A percentile compares a stretch with the other conserved stretches of the same genome.
Evolutionary conservation across 2,113 vertebrate species (phyloP).

Genomic region (Oryzias javanicus): DNA sequence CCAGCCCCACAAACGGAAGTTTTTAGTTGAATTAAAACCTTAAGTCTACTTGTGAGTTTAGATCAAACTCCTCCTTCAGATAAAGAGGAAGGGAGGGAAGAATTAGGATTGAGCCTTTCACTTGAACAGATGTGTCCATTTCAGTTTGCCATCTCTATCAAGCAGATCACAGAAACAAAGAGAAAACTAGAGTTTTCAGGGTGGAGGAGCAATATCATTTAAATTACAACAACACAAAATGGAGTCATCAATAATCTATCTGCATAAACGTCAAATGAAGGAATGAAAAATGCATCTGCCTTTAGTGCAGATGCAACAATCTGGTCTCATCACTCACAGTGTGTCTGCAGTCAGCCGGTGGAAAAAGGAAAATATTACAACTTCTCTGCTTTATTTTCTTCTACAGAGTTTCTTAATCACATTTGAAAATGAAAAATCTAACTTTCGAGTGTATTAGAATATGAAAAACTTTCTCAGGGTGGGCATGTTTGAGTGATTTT

Average conservation of each 20-base stretch:
- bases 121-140: too few relatives aligned
- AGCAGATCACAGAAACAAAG: background rate
- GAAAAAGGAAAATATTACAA: background rate
- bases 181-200: background rate
- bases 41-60: too few relatives aligned
- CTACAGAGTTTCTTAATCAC: conserved; percentile 63
- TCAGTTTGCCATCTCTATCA: too few relatives aligned
- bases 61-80: too few relatives aligned
- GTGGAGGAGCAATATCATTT: background rate
- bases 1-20: too few relatives aligned
- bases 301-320: background rate
- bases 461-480: too few relatives aligned
- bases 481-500: too few relatives aligned
- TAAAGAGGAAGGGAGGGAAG: too few relatives aligned
- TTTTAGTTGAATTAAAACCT: too few relatives aligned
- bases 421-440: background rate
- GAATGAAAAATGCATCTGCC: background rate
- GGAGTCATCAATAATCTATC: background rate
- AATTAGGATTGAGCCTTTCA: too few relatives aligned
- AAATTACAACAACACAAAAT: background rate
- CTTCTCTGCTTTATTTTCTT: conserved; percentile 52
- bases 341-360: background rate
- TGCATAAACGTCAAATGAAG: background rate
- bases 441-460: too few relatives aligned
- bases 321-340: background rate